These are phyloP conservation scores for Podocnemis expansa DNA, from an alignment of 2,113 vertebrate genomes.

Conservation along the genomic window DNA sequence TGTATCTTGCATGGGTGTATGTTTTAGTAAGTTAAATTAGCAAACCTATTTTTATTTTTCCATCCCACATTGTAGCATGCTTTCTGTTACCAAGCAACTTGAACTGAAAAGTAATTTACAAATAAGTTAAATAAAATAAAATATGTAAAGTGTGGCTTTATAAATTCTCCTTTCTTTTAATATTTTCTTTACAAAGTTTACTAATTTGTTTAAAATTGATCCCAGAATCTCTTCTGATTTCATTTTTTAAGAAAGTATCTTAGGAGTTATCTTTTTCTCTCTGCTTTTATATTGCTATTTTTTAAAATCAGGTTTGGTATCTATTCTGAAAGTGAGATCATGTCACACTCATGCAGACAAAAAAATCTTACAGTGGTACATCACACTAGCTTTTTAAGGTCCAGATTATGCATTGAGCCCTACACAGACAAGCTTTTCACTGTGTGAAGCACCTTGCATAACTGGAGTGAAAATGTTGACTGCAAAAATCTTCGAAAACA, in stretches of 20 bases:
- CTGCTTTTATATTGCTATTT: conserved; percentile 20
- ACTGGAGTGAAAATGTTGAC: not conserved
- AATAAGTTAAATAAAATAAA: conserved; percentile 73
- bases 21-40: conserved; percentile 66
- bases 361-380: conserved; percentile 18
- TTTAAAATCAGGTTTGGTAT: conserved; percentile 49
- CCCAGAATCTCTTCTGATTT: conserved; percentile 47
- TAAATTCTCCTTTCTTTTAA: conserved; percentile 64
- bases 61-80: conserved; percentile 70
- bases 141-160: conserved; percentile 69
- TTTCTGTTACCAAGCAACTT: conserved; percentile 70
- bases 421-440: not conserved
- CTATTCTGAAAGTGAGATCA: conserved; percentile 42
- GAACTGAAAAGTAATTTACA: conserved; percentile 66
- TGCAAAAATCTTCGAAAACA: not conserved
- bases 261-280: conserved; percentile 51
- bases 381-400: conserved; percentile 27
- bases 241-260: conserved; percentile 6
- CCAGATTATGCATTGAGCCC: conserved; percentile 20
- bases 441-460: conserved; percentile 1
- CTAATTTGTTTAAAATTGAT: conserved; percentile 56
- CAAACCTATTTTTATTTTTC: conserved; percentile 69
- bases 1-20: conserved; percentile 70
- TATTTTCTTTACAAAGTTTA: conserved; percentile 43
- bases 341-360: conserved; percentile 29